Percentiles rank a stretch among this genome's conserved stretches.
These are phyloP conservation scores for Lepidothrix coronata DNA, from an alignment of 2,113 vertebrate species.

Conservation along the genomic window DNA sequence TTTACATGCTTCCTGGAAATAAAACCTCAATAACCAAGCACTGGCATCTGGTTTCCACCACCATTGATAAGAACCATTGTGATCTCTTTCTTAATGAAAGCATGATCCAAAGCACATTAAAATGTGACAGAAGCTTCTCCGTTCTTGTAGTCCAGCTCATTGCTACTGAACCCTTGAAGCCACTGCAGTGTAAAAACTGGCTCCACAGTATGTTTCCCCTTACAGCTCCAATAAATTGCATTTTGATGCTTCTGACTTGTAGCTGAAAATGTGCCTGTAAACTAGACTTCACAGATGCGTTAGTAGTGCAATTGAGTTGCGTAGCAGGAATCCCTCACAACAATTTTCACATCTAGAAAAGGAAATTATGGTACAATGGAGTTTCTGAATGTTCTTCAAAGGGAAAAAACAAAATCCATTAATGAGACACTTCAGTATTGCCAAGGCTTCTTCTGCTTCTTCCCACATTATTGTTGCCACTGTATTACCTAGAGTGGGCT, in stretches of 20 bases:
- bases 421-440: background rate
- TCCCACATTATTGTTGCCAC: background rate
- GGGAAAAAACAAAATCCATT: background rate
- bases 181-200: background rate
- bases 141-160: background rate
- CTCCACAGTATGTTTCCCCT: background rate
- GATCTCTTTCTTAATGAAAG: background rate
- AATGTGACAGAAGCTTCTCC: background rate
- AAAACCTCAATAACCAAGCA: conserved; percentile 13
- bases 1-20: conserved; percentile 37
- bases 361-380: background rate
- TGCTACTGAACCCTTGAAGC: background rate
- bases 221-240: background rate
- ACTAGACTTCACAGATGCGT: background rate
- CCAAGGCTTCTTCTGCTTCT: background rate
- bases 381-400: background rate
- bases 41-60: background rate
- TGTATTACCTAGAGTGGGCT: background rate
- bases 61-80: background rate
- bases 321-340: background rate
- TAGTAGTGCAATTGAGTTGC: background rate
- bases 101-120: background rate
- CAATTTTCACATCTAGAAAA: background rate
- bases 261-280: background rate
- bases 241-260: background rate